Percentiles rank a stretch among this genome's conserved stretches.
Conservation (phyloP, 2,888 invertebrate genomes). For the Platerodrilus igneus region DNA sequence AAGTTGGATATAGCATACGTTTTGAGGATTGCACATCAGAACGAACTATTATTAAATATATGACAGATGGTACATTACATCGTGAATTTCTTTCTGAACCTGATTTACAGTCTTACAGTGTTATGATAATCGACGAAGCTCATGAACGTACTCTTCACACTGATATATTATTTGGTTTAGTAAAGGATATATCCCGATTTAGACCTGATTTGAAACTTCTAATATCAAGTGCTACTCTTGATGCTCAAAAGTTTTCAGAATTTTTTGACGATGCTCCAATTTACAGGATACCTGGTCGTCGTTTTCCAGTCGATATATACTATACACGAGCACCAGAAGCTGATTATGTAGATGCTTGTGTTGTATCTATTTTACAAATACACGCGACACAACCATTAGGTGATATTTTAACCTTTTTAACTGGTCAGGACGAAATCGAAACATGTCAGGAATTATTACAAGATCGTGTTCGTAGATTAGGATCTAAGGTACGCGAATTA, state of each 20-base stretch:
- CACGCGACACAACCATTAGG: slow-evolving; percentile 96
- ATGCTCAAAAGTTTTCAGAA: slow-evolving; percentile 95
- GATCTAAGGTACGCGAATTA: slow-evolving; percentile 88
- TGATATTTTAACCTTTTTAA: slow-evolving; percentile 94
- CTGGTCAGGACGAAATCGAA: slow-evolving; percentile 89
- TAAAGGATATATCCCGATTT: slow-evolving; percentile 92
- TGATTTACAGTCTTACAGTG: slow-evolving; percentile 91
- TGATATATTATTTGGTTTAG: slow-evolving; percentile 95
- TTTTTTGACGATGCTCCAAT: slow-evolving; percentile 99
- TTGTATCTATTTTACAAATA: slow-evolving; percentile 96
- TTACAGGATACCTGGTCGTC: slow-evolving; percentile 88
- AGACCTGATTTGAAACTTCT: slow-evolving; percentile 90
- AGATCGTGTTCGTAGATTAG: slow-evolving; percentile 87
- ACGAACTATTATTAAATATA: slow-evolving; percentile 93
- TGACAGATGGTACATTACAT: slow-evolving; percentile 98
- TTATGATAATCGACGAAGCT: slow-evolving; percentile 99
- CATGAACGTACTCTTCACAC: slow-evolving; percentile 98
- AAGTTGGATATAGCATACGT: slow-evolving; percentile 86
- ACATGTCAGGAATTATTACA: slow-evolving; percentile 83
- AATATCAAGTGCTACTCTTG: slow-evolving; percentile 96
- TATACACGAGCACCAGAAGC: slow-evolving; percentile 99
- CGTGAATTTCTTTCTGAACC: slow-evolving; percentile 97
- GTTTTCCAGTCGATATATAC: slow-evolving; percentile 97
- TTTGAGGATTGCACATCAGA: slow-evolving; percentile 99
- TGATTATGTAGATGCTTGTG: slow-evolving; percentile 96